Evolutionary conservation across 2,797 vertebrate genomes (phyloP).

Genomic region (Varecia variegata): DNA sequence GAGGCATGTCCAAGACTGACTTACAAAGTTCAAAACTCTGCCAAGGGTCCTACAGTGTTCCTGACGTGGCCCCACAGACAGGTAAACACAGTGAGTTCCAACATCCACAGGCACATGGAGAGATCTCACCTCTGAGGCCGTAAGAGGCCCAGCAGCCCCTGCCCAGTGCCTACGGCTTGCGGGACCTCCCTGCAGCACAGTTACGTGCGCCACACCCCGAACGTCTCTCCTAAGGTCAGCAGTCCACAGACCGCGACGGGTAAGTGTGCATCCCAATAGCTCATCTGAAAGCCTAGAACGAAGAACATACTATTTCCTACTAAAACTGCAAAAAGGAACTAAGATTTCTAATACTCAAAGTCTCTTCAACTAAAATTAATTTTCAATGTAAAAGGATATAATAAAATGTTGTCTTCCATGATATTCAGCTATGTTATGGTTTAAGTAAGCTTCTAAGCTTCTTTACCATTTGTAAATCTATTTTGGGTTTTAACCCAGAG

Average conservation of each 20-base stretch:
- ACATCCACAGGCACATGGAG: not conserved
- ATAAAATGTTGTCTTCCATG: not conserved
- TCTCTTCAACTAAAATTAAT: not conserved
- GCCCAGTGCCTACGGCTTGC: not conserved
- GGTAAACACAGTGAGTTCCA: not conserved
- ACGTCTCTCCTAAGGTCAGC: not conserved
- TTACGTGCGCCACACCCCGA: not conserved
- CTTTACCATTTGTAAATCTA: not conserved
- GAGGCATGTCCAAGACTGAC: not conserved
- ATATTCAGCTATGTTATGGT: accelerated
- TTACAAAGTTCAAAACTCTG: not conserved
- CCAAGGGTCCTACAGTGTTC: not conserved
- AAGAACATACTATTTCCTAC: not conserved
- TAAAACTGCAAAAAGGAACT: not conserved
- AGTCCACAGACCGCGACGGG: not conserved
- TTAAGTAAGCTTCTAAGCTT: not conserved
- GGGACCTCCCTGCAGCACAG: not conserved
- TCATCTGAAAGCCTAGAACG: not conserved
- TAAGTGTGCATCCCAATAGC: not conserved
- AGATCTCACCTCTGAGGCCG: not conserved
- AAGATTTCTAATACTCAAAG: not conserved
- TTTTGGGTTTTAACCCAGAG: not conserved
- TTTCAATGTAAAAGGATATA: not conserved
- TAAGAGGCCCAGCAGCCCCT: not conserved
- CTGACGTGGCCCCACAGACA: not conserved